phyloP scores from a whole-genome alignment of 1,140 invertebrate genomes.

The Anadara kagoshimensis region DNA sequence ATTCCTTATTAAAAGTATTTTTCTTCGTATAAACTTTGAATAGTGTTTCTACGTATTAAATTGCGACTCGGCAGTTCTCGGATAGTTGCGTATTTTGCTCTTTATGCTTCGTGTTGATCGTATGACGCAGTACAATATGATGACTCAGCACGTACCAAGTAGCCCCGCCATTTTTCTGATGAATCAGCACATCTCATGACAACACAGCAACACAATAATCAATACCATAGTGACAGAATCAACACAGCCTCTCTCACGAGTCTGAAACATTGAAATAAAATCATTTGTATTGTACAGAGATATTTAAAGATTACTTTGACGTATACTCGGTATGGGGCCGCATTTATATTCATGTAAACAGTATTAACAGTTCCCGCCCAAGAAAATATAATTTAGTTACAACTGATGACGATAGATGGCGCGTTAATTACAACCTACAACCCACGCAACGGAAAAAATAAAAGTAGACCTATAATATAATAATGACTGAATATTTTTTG shows the following conservation, averaged over 20 bases:
- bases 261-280: too few relatives aligned
- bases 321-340: too few relatives aligned
- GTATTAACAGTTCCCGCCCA: too few relatives aligned
- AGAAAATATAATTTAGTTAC: too few relatives aligned
- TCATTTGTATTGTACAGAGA: too few relatives aligned
- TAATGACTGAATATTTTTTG: too few relatives aligned
- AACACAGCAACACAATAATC: slow-evolving; percentile 29
- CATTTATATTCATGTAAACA: too few relatives aligned
- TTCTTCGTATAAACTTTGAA: slow-evolving; percentile 9
- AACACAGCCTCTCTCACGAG: slow-evolving; percentile 7
- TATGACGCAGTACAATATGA: slow-evolving; percentile 52
- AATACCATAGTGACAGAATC: slow-evolving; percentile 36
- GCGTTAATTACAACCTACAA: too few relatives aligned
- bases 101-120: slow-evolving; percentile 43
- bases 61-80: slow-evolving; percentile 43
- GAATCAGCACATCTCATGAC: slow-evolving; percentile 47
- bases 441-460: too few relatives aligned
- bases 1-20: slow-evolving; percentile 25
- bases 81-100: slow-evolving; percentile 60
- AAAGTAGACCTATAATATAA: too few relatives aligned
- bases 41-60: slow-evolving; percentile 34
- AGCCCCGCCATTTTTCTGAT: slow-evolving; percentile 49
- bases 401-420: too few relatives aligned
- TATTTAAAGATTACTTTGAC: too few relatives aligned
- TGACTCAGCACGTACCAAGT: slow-evolving; percentile 63